Evolutionary conservation across 2,888 invertebrate genomes (phyloP).

Genomic region (Perithous albicinctus): DNA sequence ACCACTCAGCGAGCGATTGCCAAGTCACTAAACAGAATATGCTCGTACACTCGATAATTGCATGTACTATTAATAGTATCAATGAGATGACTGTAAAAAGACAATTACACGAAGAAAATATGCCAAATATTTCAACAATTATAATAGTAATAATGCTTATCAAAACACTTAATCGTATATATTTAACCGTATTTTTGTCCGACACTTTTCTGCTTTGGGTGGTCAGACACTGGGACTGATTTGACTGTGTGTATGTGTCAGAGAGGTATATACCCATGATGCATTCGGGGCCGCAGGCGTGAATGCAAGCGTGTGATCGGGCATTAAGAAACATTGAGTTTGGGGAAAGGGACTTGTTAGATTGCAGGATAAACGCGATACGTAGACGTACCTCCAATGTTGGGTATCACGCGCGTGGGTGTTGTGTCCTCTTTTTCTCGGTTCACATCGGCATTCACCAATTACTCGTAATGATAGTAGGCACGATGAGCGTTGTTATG

Average conservation of each 20-base stretch:
- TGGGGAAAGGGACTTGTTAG: background rate
- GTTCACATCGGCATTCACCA: background rate
- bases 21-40: too few species aligned
- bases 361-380: background rate
- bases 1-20: too few species aligned
- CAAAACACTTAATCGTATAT: background rate
- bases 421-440: background rate
- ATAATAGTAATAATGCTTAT: background rate
- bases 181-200: background rate
- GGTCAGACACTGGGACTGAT: background rate
- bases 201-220: background rate
- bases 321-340: slow-evolving; percentile 2
- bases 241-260: background rate
- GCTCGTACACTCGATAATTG: too few species aligned
- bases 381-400: background rate
- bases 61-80: background rate
- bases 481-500: background rate
- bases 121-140: background rate
- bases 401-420: background rate
- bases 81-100: background rate
- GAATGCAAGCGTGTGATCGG: background rate
- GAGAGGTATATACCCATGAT: background rate
- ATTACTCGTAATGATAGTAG: background rate
- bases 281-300: slow-evolving; percentile 14
- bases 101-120: background rate